Evolutionary conservation across 35 echinoderm and acorn worm genomes (phyloP).

Genomic region (Apostichopus californicus): DNA sequence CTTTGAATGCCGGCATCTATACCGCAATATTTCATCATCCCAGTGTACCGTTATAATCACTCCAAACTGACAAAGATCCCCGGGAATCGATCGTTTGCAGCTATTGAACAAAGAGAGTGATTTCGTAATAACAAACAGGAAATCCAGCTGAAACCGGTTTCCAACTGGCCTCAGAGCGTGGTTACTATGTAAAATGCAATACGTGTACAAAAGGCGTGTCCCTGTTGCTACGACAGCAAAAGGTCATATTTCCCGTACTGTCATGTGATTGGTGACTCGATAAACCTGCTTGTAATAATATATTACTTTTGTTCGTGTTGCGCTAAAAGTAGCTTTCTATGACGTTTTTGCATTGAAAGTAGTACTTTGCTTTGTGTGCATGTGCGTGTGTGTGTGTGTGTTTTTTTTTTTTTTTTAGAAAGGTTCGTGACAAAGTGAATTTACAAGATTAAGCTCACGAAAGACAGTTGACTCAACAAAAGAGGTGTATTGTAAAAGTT

Average conservation of each 20-base stretch:
- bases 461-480: too few relatives aligned
- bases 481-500: too few relatives aligned
- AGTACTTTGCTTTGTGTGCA: too few relatives aligned
- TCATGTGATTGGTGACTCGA: slow-evolving; percentile 6
- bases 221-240: background rate
- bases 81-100: background rate
- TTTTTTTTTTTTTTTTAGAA: too few relatives aligned
- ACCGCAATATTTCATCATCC: too few relatives aligned
- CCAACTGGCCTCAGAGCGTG: background rate
- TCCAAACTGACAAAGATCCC: background rate
- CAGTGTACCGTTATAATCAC: too few relatives aligned
- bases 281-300: slow-evolving; percentile 16
- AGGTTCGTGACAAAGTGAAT: too few relatives aligned
- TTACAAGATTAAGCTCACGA: too few relatives aligned
- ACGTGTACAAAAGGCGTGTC: background rate
- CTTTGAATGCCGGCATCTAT: too few relatives aligned
- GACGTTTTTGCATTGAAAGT: too few relatives aligned
- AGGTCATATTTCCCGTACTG: background rate
- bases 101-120: background rate
- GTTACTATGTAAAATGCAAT: background rate
- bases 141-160: slow-evolving; percentile 43
- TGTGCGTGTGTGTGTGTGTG: too few relatives aligned
- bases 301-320: slow-evolving; percentile 12
- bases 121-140: slow-evolving; percentile 16
- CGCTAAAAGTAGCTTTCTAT: background rate